phyloP scores from a whole-genome alignment of 2,888 invertebrate genomes.

The Drosophila algonquin region DNA sequence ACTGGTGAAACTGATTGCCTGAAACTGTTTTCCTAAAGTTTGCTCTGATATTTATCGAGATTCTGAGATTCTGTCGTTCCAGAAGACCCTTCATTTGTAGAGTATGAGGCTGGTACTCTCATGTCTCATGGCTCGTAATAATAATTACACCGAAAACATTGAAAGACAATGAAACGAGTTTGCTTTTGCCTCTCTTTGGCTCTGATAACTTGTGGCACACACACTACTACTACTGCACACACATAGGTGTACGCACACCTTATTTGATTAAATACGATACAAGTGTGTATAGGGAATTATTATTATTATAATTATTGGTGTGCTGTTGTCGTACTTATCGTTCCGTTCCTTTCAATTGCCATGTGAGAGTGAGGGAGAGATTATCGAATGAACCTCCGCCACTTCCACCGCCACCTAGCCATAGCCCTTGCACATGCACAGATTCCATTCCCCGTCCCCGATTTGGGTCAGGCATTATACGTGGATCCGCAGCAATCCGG shows the following conservation, averaged over 20 bases:
- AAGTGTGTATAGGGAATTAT: slow-evolving; percentile 39
- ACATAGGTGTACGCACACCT: slow-evolving; percentile 67
- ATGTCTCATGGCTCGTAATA: slow-evolving; percentile 38
- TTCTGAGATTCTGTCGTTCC: neutral
- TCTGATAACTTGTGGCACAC: slow-evolving; percentile 66
- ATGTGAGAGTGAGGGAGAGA: slow-evolving; percentile 52
- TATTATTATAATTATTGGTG: slow-evolving; percentile 38
- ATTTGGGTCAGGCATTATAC: slow-evolving; percentile 34
- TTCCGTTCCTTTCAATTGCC: slow-evolving; percentile 61
- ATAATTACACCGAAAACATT: slow-evolving; percentile 68
- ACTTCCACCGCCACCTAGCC: neutral
- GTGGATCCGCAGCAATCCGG: neutral
- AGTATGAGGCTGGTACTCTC: slow-evolving; percentile 16
- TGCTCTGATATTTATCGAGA: neutral
- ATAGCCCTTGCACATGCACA: neutral
- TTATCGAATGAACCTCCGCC: slow-evolving; percentile 17
- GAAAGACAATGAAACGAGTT: slow-evolving; percentile 80
- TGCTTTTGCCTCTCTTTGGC: slow-evolving; percentile 44
- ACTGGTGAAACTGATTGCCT: no score
- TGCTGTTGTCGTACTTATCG: slow-evolving; percentile 42
- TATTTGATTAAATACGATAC: slow-evolving; percentile 73
- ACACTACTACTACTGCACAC: slow-evolving; percentile 39
- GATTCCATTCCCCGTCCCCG: neutral
- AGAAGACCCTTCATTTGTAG: slow-evolving; percentile 1
- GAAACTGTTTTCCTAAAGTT: no score